Base-by-base conservation (phyloP, 2,888 invertebrate genomes). In the Eupithecia insigniata region DNA sequence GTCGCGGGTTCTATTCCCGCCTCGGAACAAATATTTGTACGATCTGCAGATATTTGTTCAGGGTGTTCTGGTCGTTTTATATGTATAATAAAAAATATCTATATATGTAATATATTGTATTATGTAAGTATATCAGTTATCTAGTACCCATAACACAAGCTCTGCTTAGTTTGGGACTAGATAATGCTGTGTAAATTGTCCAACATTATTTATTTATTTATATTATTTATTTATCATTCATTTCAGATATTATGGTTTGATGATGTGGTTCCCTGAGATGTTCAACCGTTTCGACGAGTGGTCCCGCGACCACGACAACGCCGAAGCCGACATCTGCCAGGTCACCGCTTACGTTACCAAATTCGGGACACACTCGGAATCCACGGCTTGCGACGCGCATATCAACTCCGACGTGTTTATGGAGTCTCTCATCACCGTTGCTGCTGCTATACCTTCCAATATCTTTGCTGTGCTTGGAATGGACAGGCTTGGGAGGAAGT, bases 231-330 rank as follows among this genome's bases (percentile, higher is more conserved):
- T n/a, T n/a, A n/a, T n/a, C 32, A 22, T 34, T 32, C 4, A 62
- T 71, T 66, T 28, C 90, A 97, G 97, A 71, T 99, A 98, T 90
- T 99, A 99, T 89, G 98, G 98, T 60, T 94, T 99, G 70, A 98
- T 98, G 97, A 98, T 99, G 97, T 99, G 99, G 99, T 98, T 98
- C 92, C 98, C 98, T 0, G 98, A 98, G 91, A 95, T 99, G 86
- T 99, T 98, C 92, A 97, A 97, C 88, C 96, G 98, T 66, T 98
- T 97, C 89, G 97, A 98, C 91, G 97, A 97, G 87, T 98, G 95
- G 92, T 95, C 96, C 67, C 95, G 95, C 69, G 92, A 95, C 43
- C 96, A 97, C 90, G 96, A 96, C 67, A 96, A 95, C 81, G 93
- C 95, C 66, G 94, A 95, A 67, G 96, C 96, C 0, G 95, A 96